A percentile compares a stretch with the other conserved stretches of the same genome.
phyloP scores from a whole-genome alignment of 2,113 vertebrate species.

The Alexandromys fortis region DNA sequence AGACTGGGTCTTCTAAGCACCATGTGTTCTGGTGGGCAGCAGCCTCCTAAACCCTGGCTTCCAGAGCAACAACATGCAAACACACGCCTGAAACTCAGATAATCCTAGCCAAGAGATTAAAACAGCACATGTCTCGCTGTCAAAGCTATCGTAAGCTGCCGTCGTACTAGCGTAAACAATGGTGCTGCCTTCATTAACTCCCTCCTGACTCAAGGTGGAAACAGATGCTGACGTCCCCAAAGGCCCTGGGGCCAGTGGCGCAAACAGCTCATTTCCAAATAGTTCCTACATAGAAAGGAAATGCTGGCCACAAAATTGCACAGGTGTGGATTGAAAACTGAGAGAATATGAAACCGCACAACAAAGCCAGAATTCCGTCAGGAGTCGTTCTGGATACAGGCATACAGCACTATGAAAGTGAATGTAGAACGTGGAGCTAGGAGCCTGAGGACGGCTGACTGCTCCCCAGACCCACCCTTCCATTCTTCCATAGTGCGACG shows the following conservation, averaged over 20 bases:
- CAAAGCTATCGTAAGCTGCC: conserved; percentile 70
- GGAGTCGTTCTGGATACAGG: not conserved
- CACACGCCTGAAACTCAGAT: conserved; percentile 52
- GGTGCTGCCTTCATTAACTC: conserved; percentile 23
- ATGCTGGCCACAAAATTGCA: not conserved
- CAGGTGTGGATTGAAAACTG: not conserved
- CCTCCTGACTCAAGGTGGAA: not conserved
- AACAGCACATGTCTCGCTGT: conserved; percentile 76
- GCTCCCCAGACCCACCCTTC: not conserved
- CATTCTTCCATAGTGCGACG: not conserved
- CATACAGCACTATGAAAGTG: not conserved
- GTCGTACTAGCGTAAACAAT: conserved; percentile 58
- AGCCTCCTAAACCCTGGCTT: conserved; percentile 45
- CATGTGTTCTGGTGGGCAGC: not conserved
- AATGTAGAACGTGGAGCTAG: not conserved
- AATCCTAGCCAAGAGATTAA: conserved; percentile 67
- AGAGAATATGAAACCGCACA: not conserved
- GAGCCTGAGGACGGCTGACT: not conserved
- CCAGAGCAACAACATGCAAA: not conserved
- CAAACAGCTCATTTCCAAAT: not conserved
- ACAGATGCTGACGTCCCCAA: not conserved
- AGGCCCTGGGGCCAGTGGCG: not conserved
- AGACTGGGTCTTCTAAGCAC: not conserved
- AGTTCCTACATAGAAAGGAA: not conserved
- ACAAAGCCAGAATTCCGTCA: not conserved